Percentiles rank a stretch among this genome's conserved stretches.
phyloP scores from a whole-genome alignment of 2,888 invertebrate genomes.

The Orthonevra nobilis region DNA sequence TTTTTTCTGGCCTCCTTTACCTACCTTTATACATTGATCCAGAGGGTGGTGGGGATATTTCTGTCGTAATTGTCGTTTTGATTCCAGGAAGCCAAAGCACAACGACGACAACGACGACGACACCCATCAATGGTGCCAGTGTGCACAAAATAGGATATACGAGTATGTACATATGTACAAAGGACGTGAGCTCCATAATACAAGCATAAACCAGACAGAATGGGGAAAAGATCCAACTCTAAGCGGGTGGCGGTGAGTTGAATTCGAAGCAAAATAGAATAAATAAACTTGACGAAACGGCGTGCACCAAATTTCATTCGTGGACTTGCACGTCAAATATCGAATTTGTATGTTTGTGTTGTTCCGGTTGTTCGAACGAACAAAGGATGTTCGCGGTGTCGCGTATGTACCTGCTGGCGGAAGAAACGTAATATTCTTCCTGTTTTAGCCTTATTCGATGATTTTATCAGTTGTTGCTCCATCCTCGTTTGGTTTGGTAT shows the following conservation, averaged over 20 bases:
- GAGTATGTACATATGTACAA: too few relatives aligned
- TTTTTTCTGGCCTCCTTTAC: too few relatives aligned
- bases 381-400: slow-evolving; percentile 33
- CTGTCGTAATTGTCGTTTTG: slow-evolving; percentile 32
- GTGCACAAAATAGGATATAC: not conserved
- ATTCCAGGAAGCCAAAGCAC: slow-evolving; percentile 19
- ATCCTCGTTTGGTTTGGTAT: too few relatives aligned
- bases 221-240: not conserved
- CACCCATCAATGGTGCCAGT: not conserved
- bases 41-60: slow-evolving; percentile 7
- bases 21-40: too few relatives aligned
- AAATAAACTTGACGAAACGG: slow-evolving; percentile 45
- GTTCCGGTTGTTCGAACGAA: slow-evolving; percentile 4
- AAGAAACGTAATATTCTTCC: slow-evolving; percentile 24
- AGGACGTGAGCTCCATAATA: not conserved
- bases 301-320: slow-evolving; percentile 22
- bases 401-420: slow-evolving; percentile 25
- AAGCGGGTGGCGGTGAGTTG: not conserved
- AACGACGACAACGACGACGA: not conserved
- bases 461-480: slow-evolving; percentile 17
- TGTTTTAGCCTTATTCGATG: slow-evolving; percentile 34
- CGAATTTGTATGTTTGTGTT: slow-evolving; percentile 33
- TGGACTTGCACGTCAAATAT: slow-evolving; percentile 38
- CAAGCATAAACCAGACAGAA: not conserved
- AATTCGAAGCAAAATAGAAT: slow-evolving; percentile 15